Base-by-base conservation (phyloP, 2,113 vertebrate genomes). In the Chaetura pelagica region DNA sequence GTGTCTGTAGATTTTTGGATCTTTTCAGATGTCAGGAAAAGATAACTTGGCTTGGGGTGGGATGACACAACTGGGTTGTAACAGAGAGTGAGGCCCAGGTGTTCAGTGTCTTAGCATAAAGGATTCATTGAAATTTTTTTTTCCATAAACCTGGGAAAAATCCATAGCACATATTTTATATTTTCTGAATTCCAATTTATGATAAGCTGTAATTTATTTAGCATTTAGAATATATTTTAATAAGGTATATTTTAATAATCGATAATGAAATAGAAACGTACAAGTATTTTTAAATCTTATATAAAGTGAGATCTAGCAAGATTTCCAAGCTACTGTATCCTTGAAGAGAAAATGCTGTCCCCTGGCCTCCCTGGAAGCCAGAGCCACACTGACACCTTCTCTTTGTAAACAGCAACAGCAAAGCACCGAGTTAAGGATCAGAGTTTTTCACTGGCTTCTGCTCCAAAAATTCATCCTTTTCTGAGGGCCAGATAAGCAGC, bases 391-490 rank as follows among this genome's bases (percentile, higher is more conserved):
- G 81, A 80, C 87, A 84, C 67, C 85, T 88, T 76, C 78, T n/a
- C 72, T 84, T 63, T 84, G 63, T 80, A 67, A 94, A 69, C 57
- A 94, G 76, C 84, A 42, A 22, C 87, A 87, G 48, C 74, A 58
- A 87, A 81, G 49, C 58, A 57, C 52, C 1, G 3, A 78, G 77
- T 67, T 90, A 87, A 94, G 51, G 89, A 96, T 85, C 78, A 87
- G 51, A 75, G 52, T 54, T 93, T 95, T 80, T 51, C 51, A 3
- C n/a, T 76, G 44, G 35, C 77, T 64, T 87, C 66, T 63, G 48
- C 54, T 87, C 72, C 80, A 94, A 71, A 86, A 95, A 81, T 54
- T 68, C 87, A 87, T 89, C 92, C 38, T 93, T 62, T 96, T 90
- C 74, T 85, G 78, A 87, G 5, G 22, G 23, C 75, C 93, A 90